phyloP scores from a whole-genome alignment of 2,113 vertebrate species.

The Nycticebus coucang region DNA sequence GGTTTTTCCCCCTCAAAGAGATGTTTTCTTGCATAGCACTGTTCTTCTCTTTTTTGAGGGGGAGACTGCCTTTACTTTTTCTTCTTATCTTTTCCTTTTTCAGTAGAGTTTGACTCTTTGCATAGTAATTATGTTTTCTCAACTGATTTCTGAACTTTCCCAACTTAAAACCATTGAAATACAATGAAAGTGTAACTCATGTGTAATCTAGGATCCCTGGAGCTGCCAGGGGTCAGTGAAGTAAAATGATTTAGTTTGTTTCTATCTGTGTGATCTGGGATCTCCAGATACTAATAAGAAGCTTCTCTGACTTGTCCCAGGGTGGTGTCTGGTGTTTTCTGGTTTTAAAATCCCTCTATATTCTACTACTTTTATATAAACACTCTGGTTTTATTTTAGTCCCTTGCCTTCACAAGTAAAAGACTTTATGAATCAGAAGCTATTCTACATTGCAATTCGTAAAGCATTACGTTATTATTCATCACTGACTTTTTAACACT shows the following conservation, averaged over 20 bases:
- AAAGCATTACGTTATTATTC: neutral
- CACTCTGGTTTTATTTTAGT: neutral
- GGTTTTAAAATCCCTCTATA: neutral
- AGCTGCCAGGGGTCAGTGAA: neutral
- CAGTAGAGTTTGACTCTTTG: neutral
- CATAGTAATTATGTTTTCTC: neutral
- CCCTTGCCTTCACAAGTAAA: neutral
- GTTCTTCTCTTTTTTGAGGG: neutral
- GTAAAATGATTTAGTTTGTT: neutral
- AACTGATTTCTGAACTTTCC: neutral
- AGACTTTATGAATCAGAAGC: constrained; percentile 7
- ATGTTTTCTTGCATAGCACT: neutral
- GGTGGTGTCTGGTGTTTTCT: neutral
- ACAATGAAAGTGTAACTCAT: neutral
- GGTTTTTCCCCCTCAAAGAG: neutral
- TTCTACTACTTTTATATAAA: neutral
- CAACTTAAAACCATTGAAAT: neutral
- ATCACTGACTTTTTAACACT: neutral
- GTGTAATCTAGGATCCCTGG: neutral
- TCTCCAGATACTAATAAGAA: neutral
- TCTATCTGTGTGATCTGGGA: neutral
- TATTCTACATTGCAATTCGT: neutral
- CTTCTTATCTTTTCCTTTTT: neutral
- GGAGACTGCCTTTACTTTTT: neutral
- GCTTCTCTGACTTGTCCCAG: neutral